Percentiles rank a stretch among this genome's conserved stretches.
These are phyloP conservation scores for Conchocele bisecta DNA, from an alignment of 2,888 invertebrate genomes.

Conservation along the genomic window DNA sequence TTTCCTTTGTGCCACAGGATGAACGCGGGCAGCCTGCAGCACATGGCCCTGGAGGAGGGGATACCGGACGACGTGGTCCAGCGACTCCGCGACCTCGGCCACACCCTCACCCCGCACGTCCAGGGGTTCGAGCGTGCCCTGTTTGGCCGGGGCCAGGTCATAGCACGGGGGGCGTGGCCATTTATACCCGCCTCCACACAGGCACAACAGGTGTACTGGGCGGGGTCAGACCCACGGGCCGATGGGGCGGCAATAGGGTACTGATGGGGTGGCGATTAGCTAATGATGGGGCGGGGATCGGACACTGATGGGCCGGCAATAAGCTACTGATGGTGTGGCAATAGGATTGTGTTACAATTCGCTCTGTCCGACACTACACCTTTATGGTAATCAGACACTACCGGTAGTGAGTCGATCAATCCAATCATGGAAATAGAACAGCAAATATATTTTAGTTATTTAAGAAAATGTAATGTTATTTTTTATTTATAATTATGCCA, in stretches of 20 bases:
- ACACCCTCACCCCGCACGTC: conserved; percentile 62
- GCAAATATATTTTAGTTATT: too few species aligned
- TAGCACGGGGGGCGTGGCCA: conserved; percentile 74
- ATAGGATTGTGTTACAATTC: too few species aligned
- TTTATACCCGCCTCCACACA: conserved; percentile 33
- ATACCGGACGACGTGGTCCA: conserved; percentile 62
- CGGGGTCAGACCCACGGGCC: conserved; percentile 78
- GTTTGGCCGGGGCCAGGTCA: conserved; percentile 81
- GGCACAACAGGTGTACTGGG: conserved; percentile 67
- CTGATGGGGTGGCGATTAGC: too few species aligned
- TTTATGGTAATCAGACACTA: too few species aligned
- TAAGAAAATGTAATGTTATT: too few species aligned
- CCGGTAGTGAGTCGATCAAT: too few species aligned
- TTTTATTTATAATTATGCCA: too few species aligned
- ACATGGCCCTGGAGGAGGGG: conserved; percentile 73
- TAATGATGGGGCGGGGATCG: too few species aligned
- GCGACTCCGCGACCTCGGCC: conserved; percentile 69
- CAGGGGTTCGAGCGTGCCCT: conserved; percentile 61
- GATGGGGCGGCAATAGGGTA: conserved; percentile 76
- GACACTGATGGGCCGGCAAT: too few species aligned
- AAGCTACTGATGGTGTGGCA: too few species aligned
- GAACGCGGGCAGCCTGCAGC: conserved; percentile 48
- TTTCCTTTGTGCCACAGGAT: conserved; percentile 44
- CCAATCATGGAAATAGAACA: too few species aligned
- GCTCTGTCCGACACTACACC: too few species aligned